Conservation (phyloP, 2,797 vertebrate genomes). For the Erpetoichthys calabaricus region DNA sequence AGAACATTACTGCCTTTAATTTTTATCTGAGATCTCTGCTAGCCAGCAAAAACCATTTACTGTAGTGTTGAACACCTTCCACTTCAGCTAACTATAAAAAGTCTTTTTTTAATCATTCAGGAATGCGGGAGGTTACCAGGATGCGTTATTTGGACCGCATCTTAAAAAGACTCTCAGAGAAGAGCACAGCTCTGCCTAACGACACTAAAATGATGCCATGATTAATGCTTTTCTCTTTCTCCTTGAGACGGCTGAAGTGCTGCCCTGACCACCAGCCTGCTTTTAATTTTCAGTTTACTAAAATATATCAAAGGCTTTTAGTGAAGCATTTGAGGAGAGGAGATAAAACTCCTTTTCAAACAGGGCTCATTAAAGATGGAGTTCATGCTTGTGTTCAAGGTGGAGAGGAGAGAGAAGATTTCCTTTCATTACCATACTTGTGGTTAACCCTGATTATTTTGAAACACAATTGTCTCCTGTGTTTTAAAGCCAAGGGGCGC, state of each 20-base stretch:
- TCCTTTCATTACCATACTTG: constrained; percentile 1
- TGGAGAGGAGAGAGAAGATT: background rate
- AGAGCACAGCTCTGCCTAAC: too few species aligned
- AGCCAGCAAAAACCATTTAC: too few species aligned
- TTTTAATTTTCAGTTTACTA: background rate
- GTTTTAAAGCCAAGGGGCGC: background rate
- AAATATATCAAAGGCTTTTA: background rate
- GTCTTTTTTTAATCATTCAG: constrained; percentile 4
- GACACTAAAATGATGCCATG: background rate
- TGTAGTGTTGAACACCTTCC: too few species aligned
- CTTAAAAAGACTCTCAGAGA: background rate
- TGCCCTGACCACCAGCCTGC: background rate
- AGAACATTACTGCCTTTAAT: too few species aligned
- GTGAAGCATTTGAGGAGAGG: background rate
- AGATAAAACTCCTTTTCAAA: too few species aligned
- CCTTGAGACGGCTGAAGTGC: background rate
- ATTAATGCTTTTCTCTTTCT: background rate
- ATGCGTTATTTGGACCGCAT: background rate
- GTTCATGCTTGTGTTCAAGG: too few species aligned
- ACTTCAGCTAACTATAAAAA: too few species aligned
- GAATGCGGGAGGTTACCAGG: background rate
- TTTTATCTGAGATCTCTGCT: too few species aligned
- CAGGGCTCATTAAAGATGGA: too few species aligned
- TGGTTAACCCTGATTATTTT: background rate
- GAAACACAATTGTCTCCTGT: background rate